Base-by-base conservation (phyloP, 2,113 vertebrate genomes). In the Odontophorus gujanensis region DNA sequence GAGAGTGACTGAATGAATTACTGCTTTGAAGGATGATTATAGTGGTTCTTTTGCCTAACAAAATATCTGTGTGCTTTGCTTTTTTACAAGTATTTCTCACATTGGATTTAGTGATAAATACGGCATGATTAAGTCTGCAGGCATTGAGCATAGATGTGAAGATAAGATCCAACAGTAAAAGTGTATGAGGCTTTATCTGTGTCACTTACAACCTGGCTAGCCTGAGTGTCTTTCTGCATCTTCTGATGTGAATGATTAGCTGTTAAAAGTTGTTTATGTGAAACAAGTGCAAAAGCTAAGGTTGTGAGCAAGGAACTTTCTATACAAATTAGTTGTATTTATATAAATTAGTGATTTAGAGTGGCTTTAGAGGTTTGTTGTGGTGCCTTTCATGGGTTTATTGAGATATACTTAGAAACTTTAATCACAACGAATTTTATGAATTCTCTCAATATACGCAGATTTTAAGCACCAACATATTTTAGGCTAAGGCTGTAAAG, bases 11-110 rank as follows among this genome's bases (percentile, higher is more conserved):
- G 24, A 83, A 73, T 24, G 9, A 47, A 45, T 67, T 18, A 47
- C 2, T 59, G 0, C 30, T 58, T 81, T 65, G n/a, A 61, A 62
- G 15, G 16, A 4, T 1, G 6, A 18, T 43, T 6, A 30, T 73
- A 20, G 3, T 40, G 12, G 21, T 47, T 43, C 32, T 74, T 80
- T 75, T 61, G 7, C 36, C 14, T 72, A 80, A 63, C 2, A 20
- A 85, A 84, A 90, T 22, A 22, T 34, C 25, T 50, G 9, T 34
- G 28, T 79, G 13, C 2, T 40, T 83, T 87, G 6, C 13, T 81
- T 85, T 34, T 84, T 84, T 47, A 48, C 55, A 81, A 59, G 6
- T 50, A 17, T 6, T 28, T 74, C 15, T 66, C 1, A 0, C 9
- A 9, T 58, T 45, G 11, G 9, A 50, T 77, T 77, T 40, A 50